Evolutionary conservation across 2,888 invertebrate species (phyloP), one percentile per base, ranked within the genome.

Genomic region (Drosophila sordidula): DNA sequence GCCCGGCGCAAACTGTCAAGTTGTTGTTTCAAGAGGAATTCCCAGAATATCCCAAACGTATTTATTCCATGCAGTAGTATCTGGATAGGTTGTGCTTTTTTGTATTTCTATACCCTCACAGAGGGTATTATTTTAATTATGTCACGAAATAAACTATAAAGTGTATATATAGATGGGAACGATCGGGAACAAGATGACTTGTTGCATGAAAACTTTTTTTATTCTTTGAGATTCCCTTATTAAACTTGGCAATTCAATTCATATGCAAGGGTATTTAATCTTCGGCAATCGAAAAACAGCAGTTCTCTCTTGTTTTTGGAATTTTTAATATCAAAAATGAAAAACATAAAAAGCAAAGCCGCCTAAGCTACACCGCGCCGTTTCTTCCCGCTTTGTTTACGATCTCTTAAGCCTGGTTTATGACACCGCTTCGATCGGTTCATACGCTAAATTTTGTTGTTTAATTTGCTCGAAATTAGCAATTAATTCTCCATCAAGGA

Each of bases 321-420:
- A 45, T 73, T 75, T 80, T 80, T 66, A 69, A 80, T 77, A 77
- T 69, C 67, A 64, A 66, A 74, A 69, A 66, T 38, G 18, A 41
- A n/a, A 50, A 63, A 36, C 47, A 62, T 45, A 41, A 58, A 47
- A 45, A 64, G 36, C 42, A 22, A 54, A 29, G 70, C 80, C 62
- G 67, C 71, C 78, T 52, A 64, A 72, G 57, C 67, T 39, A 63
- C 36, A 61, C 11, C 26, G 50, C 25, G 61, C 11, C 50, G 42
- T 14, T 36, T 41, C 2, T 18, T 38, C 4, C 25, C 39, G 44
- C 50, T 65, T 67, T 81, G 82, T 87, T 87, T 89, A 83, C 72
- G 87, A 80, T 83, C 78, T 67, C 55, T 76, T 80, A 74, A 77
- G 75, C 75, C 57, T 81, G 78, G 81, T 87, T 87, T 87, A 87